Conservation (phyloP, 2,113 vertebrate genomes). For the Petrocephalus microphthalmus region DNA sequence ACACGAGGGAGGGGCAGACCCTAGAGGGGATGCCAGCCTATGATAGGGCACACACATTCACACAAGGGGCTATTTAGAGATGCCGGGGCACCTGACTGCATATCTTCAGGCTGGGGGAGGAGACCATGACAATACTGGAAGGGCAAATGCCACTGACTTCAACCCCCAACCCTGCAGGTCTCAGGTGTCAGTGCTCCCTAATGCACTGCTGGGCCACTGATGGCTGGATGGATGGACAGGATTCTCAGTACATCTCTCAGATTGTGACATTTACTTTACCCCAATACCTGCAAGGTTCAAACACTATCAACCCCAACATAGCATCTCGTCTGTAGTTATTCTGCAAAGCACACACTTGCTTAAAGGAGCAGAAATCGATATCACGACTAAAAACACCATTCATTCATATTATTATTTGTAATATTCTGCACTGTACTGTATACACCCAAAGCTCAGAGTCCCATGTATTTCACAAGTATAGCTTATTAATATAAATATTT, state of each 20-base stretch:
- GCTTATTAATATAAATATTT: slow-evolving; percentile 2
- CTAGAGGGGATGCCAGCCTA: not conserved
- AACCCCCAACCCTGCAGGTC: not conserved
- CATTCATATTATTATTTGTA: not conserved
- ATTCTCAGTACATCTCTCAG: not conserved
- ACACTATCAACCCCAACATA: not conserved
- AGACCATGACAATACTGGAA: not conserved
- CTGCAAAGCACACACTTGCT: not conserved
- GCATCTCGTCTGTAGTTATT: not conserved
- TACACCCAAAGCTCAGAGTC: not conserved
- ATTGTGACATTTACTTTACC: not conserved
- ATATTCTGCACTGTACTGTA: not conserved
- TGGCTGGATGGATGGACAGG: not conserved
- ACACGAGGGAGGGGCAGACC: not conserved
- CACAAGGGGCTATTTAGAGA: not conserved
- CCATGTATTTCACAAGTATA: not conserved
- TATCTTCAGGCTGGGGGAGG: not conserved
- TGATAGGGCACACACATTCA: not conserved
- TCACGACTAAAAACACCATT: not conserved
- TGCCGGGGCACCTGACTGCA: not conserved
- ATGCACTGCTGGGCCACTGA: not conserved
- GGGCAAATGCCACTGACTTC: not conserved
- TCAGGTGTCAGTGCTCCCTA: not conserved
- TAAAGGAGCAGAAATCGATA: too few species aligned
- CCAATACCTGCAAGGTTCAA: not conserved